Evolutionary conservation across 2,797 vertebrate species (phyloP).

Genomic region (Gobionotothen gibberifrons): DNA sequence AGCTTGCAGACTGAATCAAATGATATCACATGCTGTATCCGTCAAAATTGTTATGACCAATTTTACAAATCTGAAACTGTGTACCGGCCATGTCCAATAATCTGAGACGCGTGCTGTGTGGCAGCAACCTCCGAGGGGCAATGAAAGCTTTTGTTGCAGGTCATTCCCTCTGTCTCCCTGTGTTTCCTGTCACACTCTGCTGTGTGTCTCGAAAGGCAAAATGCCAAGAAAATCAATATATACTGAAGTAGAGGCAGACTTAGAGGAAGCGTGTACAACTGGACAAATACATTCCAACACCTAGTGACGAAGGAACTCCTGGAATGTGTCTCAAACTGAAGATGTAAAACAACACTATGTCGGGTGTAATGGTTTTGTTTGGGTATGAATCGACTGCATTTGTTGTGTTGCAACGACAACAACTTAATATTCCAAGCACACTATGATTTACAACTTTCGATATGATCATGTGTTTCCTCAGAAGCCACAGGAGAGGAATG

Average conservation of each 20-base stretch:
- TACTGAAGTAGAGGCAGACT: slow-evolving; percentile 5
- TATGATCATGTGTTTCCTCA: slow-evolving; percentile 75
- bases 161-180: background rate
- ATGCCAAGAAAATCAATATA: slow-evolving; percentile 22
- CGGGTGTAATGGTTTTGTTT: background rate
- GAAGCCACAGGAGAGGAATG: slow-evolving; percentile 89
- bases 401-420: background rate
- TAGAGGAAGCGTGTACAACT: slow-evolving; percentile 5
- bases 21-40: background rate
- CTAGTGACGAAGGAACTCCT: slow-evolving; percentile 42
- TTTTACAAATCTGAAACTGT: background rate
- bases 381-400: background rate
- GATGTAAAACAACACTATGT: background rate
- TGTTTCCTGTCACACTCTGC: slow-evolving; percentile 25
- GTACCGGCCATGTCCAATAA: background rate
- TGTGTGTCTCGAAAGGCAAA: slow-evolving; percentile 5
- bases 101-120: background rate
- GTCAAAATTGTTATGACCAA: too few species aligned
- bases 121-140: background rate
- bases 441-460: slow-evolving; percentile 37
- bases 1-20: background rate
- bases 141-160: slow-evolving; percentile 8
- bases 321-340: slow-evolving; percentile 41
- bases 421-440: slow-evolving; percentile 22
- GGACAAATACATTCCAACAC: slow-evolving; percentile 36